phyloP scores from a whole-genome alignment of 2,113 vertebrate genomes.

The Heloderma charlesbogerti region DNA sequence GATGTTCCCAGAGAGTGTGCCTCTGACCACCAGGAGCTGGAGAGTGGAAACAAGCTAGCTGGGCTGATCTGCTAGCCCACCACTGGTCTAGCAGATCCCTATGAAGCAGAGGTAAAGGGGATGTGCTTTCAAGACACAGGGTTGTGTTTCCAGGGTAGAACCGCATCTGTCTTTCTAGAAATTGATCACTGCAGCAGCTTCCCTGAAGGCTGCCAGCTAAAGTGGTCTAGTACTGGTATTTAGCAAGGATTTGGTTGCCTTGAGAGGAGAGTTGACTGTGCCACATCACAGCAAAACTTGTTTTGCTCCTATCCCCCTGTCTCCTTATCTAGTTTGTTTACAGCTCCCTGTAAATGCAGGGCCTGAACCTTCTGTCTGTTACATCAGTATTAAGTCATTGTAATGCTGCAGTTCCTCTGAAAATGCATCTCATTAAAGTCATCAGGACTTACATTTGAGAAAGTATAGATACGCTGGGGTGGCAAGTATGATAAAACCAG shows the following conservation, averaged over 20 bases:
- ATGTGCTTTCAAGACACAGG: not conserved
- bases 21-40: too few relatives aligned
- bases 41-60: too few relatives aligned
- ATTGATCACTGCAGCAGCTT: not conserved
- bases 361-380: constrained; percentile 23
- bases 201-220: not conserved
- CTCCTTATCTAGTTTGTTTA: not conserved
- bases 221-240: not conserved
- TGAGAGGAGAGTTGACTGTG: constrained; percentile 19
- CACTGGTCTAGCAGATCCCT: not conserved
- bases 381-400: constrained; percentile 19
- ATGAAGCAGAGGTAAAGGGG: not conserved
- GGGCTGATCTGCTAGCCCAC: not conserved
- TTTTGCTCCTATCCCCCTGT: not conserved
- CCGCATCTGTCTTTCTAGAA: not conserved
- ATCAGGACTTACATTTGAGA: not conserved
- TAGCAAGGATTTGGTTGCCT: not conserved
- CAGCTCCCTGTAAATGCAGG: not conserved
- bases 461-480: not conserved
- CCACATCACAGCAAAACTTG: not conserved
- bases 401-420: constrained; percentile 11
- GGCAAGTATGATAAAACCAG: not conserved
- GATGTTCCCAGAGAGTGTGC: too few relatives aligned
- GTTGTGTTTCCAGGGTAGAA: not conserved
- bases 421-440: not conserved